Percentiles rank a stretch among this genome's conserved stretches.
Evolutionary conservation across 2,797 vertebrate species (phyloP).

Genomic region (Myoxocephalus aenaeus): DNA sequence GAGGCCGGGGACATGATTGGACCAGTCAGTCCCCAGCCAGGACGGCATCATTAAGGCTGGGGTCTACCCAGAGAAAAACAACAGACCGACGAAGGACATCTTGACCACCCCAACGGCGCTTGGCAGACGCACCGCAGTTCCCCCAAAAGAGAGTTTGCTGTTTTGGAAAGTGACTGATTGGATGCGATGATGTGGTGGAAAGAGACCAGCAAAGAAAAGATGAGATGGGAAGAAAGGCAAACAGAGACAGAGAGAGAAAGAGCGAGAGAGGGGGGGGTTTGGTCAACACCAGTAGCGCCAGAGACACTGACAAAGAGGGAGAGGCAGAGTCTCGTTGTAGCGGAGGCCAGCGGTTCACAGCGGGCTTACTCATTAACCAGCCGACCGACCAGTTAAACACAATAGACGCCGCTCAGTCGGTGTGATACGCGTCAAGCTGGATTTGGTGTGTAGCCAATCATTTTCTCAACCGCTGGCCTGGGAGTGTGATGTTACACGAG

Average conservation of each 20-base stretch:
- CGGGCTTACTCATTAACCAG: constrained; percentile 65
- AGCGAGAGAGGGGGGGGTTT: constrained; percentile 23
- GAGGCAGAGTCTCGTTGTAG: constrained; percentile 25
- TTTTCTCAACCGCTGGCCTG: constrained; percentile 7
- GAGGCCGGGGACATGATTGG: constrained; percentile 61
- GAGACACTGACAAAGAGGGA: constrained; percentile 33
- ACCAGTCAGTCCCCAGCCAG: constrained; percentile 55
- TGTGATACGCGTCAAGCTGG: constrained; percentile 48
- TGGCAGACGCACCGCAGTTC: constrained; percentile 66
- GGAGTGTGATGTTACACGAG: constrained; percentile 29
- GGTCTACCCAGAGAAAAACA: constrained; percentile 59
- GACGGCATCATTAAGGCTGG: constrained; percentile 69
- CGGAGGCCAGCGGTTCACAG: constrained; percentile 47
- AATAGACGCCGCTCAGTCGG: constrained; percentile 39
- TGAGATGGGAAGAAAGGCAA: constrained; percentile 37
- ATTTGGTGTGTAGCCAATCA: constrained; percentile 47
- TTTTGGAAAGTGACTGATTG: too few species aligned
- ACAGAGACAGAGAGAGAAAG: constrained; percentile 39
- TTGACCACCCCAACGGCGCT: constrained; percentile 69
- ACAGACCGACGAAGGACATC: constrained; percentile 74
- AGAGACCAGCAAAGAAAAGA: constrained; percentile 13
- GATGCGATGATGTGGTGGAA: too few species aligned
- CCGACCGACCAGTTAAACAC: constrained; percentile 41
- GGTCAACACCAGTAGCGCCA: constrained; percentile 53
- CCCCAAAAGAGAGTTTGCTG: constrained; percentile 64